These are phyloP conservation scores for Uropetala carovei DNA, from an alignment of 2,888 invertebrate species.

Conservation along the genomic window DNA sequence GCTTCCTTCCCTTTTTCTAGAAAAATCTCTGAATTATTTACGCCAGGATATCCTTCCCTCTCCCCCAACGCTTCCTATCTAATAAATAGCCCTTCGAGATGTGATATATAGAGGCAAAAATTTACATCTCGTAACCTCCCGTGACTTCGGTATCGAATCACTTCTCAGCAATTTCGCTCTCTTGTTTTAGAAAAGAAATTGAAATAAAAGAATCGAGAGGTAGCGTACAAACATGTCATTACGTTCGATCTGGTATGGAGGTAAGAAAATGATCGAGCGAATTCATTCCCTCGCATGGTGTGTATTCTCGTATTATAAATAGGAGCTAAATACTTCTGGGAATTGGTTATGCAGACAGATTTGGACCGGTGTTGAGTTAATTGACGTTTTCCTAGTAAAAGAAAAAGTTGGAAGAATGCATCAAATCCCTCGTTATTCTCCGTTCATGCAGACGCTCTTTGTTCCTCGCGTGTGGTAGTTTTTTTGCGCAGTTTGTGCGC, in stretches of 20 bases:
- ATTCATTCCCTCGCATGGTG: neutral
- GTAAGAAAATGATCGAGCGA: neutral
- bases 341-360: neutral
- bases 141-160: neutral
- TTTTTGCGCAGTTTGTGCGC: neutral
- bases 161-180: neutral
- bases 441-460: neutral
- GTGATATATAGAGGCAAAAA: neutral
- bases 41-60: neutral
- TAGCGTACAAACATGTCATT: neutral
- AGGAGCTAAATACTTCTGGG: neutral
- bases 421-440: neutral
- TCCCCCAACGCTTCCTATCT: neutral
- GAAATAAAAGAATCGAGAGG: neutral
- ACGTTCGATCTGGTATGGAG: neutral
- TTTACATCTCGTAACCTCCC: neutral
- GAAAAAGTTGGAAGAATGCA: neutral
- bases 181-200: neutral
- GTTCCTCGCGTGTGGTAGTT: neutral
- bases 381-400: neutral
- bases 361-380: neutral
- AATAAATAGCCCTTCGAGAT: neutral
- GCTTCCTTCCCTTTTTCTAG: neutral
- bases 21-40: neutral
- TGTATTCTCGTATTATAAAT: conserved; percentile 19